Conservation (phyloP, 1,140 invertebrate genomes). For the Sycophila sp. region DNA sequence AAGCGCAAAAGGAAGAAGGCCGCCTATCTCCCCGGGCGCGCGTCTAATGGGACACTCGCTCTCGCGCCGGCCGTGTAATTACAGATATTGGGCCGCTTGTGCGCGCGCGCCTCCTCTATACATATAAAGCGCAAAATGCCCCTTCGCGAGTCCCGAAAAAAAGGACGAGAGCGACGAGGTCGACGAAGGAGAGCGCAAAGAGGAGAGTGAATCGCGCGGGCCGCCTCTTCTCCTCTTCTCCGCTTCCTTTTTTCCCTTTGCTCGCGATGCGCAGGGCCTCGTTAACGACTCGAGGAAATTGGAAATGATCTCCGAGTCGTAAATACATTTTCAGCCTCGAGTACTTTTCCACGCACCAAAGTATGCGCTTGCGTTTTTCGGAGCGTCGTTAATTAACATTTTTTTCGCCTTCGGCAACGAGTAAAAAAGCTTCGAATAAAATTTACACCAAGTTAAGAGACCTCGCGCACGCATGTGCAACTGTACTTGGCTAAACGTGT, state of each 20-base stretch:
- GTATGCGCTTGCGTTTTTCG: too few species aligned
- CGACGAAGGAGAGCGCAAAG: conserved; percentile 7
- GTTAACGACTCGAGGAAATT: conserved; percentile 40
- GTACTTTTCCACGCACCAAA: too few species aligned
- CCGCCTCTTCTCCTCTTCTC: not conserved
- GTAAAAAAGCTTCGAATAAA: too few species aligned
- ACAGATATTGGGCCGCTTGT: conserved; percentile 62
- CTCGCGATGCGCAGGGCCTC: conserved; percentile 2
- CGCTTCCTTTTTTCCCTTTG: not conserved
- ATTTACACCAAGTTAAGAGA: too few species aligned
- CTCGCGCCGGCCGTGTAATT: conserved; percentile 60
- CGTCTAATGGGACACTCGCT: conserved; percentile 63
- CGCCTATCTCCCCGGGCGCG: too few species aligned
- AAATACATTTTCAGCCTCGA: conserved; percentile 36
- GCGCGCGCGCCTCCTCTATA: conserved; percentile 44
- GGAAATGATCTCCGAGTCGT: conserved; percentile 38
- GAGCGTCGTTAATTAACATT: too few species aligned
- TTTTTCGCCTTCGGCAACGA: too few species aligned
- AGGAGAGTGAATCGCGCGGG: conserved; percentile 16
- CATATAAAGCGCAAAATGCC: conserved; percentile 15
- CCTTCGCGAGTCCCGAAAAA: not conserved
- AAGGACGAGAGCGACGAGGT: not conserved
- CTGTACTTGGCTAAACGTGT: too few species aligned
- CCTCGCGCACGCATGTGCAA: not conserved
- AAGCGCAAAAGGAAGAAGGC: conserved; percentile 5